Evolutionary conservation across 2,888 invertebrate genomes (phyloP).

Genomic region (Sclerodermus sp.): DNA sequence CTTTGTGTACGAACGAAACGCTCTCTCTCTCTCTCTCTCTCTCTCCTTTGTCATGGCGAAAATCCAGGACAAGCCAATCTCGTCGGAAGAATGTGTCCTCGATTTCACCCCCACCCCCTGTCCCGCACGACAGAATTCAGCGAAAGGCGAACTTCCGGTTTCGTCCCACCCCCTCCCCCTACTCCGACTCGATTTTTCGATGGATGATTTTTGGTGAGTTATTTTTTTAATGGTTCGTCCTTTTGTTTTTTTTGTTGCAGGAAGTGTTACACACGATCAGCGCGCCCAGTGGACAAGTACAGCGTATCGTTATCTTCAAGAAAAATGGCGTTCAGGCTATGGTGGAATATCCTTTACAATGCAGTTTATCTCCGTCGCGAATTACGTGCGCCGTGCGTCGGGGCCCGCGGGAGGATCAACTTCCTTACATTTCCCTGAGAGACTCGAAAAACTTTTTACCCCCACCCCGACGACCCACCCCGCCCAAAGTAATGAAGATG

Average conservation of each 20-base stretch:
- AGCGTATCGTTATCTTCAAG: slow-evolving; percentile 98
- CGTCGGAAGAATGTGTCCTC: too few relatives aligned
- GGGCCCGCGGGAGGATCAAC: slow-evolving; percentile 24
- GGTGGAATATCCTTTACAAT: slow-evolving; percentile 92
- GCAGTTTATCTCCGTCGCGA: slow-evolving; percentile 6
- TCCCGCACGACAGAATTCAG: too few relatives aligned
- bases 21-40: too few relatives aligned
- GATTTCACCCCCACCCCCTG: too few relatives aligned
- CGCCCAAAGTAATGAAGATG: slow-evolving; percentile 23
- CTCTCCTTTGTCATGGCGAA: too few relatives aligned
- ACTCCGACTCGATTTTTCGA: too few relatives aligned
- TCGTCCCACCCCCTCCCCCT: too few relatives aligned
- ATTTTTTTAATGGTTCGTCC: slow-evolving; percentile 4
- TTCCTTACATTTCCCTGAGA: slow-evolving; percentile 9
- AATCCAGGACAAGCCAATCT: too few relatives aligned
- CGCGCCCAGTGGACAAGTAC: slow-evolving; percentile 90
- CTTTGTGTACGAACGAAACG: too few relatives aligned
- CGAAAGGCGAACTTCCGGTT: too few relatives aligned
- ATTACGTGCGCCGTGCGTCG: slow-evolving; percentile 9
- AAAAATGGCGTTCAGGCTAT: slow-evolving; percentile 98
- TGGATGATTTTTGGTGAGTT: background rate
- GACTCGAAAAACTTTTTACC: slow-evolving; percentile 9
- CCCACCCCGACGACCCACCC: background rate
- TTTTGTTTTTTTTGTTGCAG: slow-evolving; percentile 70
- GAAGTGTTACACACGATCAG: slow-evolving; percentile 98